Evolutionary conservation across 2,888 invertebrate genomes (phyloP).

Genomic region (Melieria crassipennis): DNA sequence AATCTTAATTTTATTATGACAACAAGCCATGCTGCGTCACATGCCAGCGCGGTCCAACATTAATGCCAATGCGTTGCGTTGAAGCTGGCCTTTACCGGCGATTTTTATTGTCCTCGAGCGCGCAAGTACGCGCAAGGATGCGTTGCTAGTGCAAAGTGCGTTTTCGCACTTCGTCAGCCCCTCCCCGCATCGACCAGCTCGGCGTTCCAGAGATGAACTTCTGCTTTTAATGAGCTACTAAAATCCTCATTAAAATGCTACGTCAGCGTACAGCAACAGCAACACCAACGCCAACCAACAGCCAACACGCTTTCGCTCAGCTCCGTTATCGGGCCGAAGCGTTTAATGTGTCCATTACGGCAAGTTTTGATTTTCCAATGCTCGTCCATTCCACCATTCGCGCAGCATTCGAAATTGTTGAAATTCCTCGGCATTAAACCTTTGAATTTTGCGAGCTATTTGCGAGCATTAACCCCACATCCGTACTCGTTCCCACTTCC

Average conservation of each 20-base stretch:
- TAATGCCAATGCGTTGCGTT: no score
- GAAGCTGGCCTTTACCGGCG: no score
- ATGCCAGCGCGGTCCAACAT: neutral
- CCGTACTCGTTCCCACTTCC: neutral
- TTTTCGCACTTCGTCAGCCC: neutral
- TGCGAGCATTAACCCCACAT: neutral
- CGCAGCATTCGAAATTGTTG: constrained; percentile 27
- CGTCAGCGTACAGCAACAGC: neutral
- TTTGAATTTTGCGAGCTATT: constrained; percentile 17
- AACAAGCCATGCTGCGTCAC: neutral
- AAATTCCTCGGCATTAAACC: constrained; percentile 22
- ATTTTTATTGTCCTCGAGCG: neutral
- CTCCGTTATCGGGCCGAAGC: neutral
- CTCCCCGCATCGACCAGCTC: neutral
- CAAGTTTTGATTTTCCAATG: constrained; percentile 33
- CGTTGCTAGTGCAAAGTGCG: neutral
- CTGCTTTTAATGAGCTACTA: constrained; percentile 60
- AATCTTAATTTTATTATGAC: constrained; percentile 22
- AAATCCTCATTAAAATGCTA: constrained; percentile 39
- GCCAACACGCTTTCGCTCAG: no score
- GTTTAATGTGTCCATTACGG: constrained; percentile 28
- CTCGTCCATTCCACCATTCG: neutral
- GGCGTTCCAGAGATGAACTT: constrained; percentile 52
- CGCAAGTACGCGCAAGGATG: neutral
- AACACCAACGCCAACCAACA: no score